Percentiles rank a stretch among this genome's conserved stretches.
Evolutionary conservation across 2,888 invertebrate species (phyloP).

Genomic region (Acanthoscelides obtectus): DNA sequence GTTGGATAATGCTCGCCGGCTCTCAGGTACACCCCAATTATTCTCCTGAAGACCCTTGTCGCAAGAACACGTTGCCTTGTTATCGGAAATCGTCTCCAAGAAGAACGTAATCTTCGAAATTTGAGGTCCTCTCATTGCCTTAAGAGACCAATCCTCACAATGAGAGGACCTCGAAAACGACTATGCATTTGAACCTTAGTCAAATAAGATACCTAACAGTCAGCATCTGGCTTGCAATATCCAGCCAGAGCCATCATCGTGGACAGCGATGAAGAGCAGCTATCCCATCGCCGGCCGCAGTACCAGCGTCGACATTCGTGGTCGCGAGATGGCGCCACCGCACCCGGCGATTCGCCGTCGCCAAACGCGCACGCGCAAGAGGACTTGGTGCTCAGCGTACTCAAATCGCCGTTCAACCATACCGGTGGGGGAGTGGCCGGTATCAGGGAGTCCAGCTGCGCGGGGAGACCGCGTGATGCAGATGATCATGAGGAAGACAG

Average conservation of each 20-base stretch:
- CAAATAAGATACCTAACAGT: background rate
- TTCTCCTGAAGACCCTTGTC: background rate
- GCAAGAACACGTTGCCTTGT: no score
- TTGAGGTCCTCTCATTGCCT: no score
- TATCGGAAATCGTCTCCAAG: no score
- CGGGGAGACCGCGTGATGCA: conserved; percentile 4
- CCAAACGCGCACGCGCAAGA: conserved; percentile 38
- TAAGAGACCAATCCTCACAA: no score
- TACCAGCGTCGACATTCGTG: background rate
- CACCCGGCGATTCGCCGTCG: conserved; percentile 9
- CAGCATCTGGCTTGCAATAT: background rate
- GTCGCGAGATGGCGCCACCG: background rate
- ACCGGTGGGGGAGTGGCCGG: conserved; percentile 23
- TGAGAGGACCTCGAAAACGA: no score
- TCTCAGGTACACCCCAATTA: conserved; percentile 6
- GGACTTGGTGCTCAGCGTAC: conserved; percentile 57
- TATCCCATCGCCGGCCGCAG: background rate
- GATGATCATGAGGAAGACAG: conserved; percentile 22
- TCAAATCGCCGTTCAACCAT: conserved; percentile 55
- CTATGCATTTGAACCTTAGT: no score
- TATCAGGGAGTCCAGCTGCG: background rate
- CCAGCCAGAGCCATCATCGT: background rate
- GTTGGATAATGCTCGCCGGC: conserved; percentile 21
- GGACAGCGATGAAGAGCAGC: background rate
- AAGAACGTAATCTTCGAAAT: no score